A percentile compares a stretch with the other conserved stretches of the same genome.
These are phyloP conservation scores for Arothron firmamentum DNA, from an alignment of 2,113 vertebrate species.

Conservation along the genomic window DNA sequence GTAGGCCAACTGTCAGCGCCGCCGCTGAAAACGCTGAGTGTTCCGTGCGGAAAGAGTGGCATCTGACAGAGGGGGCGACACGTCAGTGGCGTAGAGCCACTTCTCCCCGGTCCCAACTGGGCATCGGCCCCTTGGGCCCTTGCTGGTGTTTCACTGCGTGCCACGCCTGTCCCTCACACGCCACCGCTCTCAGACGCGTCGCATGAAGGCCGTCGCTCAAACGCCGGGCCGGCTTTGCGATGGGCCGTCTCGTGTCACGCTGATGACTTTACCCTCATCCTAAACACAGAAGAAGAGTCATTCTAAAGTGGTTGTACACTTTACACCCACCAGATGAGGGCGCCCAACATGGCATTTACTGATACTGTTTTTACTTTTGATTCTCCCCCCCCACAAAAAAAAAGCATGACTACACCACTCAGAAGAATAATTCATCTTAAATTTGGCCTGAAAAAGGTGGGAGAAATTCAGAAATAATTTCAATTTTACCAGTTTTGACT, in stretches of 20 bases:
- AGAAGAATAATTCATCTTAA: no score
- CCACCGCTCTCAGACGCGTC: slow-evolving; percentile 55
- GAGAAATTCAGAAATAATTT: no score
- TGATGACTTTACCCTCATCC: slow-evolving; percentile 30
- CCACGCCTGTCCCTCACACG: slow-evolving; percentile 68
- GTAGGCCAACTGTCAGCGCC: slow-evolving; percentile 52
- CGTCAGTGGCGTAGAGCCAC: slow-evolving; percentile 19
- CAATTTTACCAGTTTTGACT: no score
- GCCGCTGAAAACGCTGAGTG: slow-evolving; percentile 24
- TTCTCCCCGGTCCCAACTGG: slow-evolving; percentile 41
- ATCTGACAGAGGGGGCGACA: slow-evolving; percentile 25
- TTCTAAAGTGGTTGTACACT: no score
- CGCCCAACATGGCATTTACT: no score
- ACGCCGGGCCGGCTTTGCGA: slow-evolving; percentile 39
- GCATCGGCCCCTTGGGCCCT: slow-evolving; percentile 48
- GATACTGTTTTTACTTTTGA: no score
- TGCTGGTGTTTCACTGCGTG: slow-evolving; percentile 33
- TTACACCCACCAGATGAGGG: no score
- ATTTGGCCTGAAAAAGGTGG: no score
- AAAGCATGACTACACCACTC: no score
- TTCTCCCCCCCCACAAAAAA: no score
- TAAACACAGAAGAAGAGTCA: no score
- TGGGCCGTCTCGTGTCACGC: slow-evolving; percentile 31
- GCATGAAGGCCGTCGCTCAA: slow-evolving; percentile 60
- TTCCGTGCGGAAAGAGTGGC: slow-evolving; percentile 40